phyloP scores from a whole-genome alignment of 2,888 invertebrate species.

The Pheosia tremula region DNA sequence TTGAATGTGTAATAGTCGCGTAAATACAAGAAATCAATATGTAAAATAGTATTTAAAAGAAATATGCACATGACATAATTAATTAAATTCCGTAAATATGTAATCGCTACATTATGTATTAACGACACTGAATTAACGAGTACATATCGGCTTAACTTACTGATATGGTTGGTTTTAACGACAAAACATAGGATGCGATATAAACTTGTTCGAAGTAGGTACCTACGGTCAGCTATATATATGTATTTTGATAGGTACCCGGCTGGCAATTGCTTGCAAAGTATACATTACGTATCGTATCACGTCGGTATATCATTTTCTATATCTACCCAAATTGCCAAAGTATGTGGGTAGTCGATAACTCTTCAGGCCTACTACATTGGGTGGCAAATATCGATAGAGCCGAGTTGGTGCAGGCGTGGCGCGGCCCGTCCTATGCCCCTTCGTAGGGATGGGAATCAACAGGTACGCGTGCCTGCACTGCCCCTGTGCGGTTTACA shows the following conservation, averaged over 20 bases:
- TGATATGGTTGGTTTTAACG: background rate
- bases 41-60: conserved; percentile 7
- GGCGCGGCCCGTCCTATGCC: conserved; percentile 34
- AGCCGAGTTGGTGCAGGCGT: conserved; percentile 19
- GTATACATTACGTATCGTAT: too few species aligned
- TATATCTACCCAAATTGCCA: too few species aligned
- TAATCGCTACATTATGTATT: background rate
- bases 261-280: background rate
- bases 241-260: background rate
- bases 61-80: conserved; percentile 6
- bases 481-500: conserved; percentile 44
- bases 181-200: background rate
- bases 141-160: background rate
- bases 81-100: background rate
- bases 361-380: background rate
- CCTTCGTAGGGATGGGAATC: conserved; percentile 67
- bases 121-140: background rate
- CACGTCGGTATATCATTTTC: too few species aligned
- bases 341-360: too few species aligned
- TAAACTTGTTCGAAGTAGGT: background rate
- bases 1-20: too few species aligned
- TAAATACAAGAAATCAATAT: too few species aligned
- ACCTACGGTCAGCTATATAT: background rate
- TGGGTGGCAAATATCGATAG: conserved; percentile 9
- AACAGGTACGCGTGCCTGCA: conserved; percentile 69